phyloP scores from a whole-genome alignment of 92 coral and sea anemone genomes.

The Anthopleura xanthogrammica region DNA sequence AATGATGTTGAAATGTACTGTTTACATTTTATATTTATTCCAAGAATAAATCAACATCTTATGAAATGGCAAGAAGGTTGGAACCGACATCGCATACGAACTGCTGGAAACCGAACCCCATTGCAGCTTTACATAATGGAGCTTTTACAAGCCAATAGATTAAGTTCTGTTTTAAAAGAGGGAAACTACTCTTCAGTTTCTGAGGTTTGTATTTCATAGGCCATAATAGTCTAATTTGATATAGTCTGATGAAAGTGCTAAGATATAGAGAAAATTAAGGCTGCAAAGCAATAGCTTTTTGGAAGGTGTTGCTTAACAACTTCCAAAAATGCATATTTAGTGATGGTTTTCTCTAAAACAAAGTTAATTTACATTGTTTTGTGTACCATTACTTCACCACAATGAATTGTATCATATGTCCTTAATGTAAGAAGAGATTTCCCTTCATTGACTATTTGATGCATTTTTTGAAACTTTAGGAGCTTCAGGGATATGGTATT shows the following conservation, averaged over 20 bases:
- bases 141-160: slow-evolving; percentile 17
- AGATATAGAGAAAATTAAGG: not conserved
- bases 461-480: slow-evolving; percentile 17
- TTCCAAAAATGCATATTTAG: not conserved
- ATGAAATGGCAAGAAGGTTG: slow-evolving; percentile 36
- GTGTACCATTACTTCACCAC: not conserved
- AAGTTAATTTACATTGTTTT: not conserved
- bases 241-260: not conserved
- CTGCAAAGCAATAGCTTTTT: not conserved
- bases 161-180: slow-evolving; percentile 13
- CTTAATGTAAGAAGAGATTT: not conserved
- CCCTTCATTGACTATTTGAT: not conserved
- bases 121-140: slow-evolving; percentile 42
- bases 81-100: slow-evolving; percentile 39
- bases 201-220: slow-evolving; percentile 13
- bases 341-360: not conserved
- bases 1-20: slow-evolving; percentile 28
- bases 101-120: slow-evolving; percentile 48
- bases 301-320: not conserved
- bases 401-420: not conserved
- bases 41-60: slow-evolving; percentile 41
- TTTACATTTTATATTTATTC: slow-evolving; percentile 34
- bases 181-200: slow-evolving; percentile 8
- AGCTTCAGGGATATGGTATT: slow-evolving; percentile 26
- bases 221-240: not conserved